Base-by-base conservation (phyloP, 2,113 vertebrate genomes). In the Lanius collurio region DNA sequence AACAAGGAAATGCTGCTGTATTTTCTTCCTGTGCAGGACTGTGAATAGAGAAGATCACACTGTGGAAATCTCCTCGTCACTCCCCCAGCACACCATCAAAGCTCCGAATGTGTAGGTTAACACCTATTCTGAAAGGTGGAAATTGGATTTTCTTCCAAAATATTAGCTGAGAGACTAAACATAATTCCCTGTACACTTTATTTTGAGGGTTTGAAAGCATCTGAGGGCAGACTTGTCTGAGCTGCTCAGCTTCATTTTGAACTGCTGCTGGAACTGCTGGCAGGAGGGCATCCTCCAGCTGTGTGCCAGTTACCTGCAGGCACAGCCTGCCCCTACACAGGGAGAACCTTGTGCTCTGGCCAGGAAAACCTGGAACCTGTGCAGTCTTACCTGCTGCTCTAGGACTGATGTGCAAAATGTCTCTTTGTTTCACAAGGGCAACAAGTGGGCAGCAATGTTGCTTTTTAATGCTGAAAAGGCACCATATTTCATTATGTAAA, bases 71-170 rank as follows among this genome's bases (percentile, higher is more conserved):
- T 12, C 44, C 28, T 77, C 64, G 57, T 90, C 67, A 16, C 52
- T 56, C 39, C 15, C 46, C 20, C 41, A 81, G 79, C 35, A 77
- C 85, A 77, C 42, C 71, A 90, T 59, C 85, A 94, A 83, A 79
- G 75, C 68, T 93, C 79, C 35, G 71, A 83, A 42, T 28, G 47
- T 47, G 75, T 37, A 83, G 57, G 79, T 77, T 93, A 83, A 71
- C 94, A 90, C 68, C 79, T 86, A n/a, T 18, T 55, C 59, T 77
- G 90, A 80, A 77, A 93, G 71, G 87, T 87, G 78, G 79, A 90
- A 96, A 94, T 90, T 70, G 79, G 68, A 92, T 96, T 96, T 88
- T 80, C 44, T 91, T 74, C 78, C n/a, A 35, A 69, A 89, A 62
- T 31, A 46, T 15, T 23, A 35, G 41, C 78, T 53, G 59, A 60